These are phyloP conservation scores for Cladorhizidae sp. DNA, from an alignment of 37 sponge, comb jelly and placozoan genomes.

Conservation along the genomic window DNA sequence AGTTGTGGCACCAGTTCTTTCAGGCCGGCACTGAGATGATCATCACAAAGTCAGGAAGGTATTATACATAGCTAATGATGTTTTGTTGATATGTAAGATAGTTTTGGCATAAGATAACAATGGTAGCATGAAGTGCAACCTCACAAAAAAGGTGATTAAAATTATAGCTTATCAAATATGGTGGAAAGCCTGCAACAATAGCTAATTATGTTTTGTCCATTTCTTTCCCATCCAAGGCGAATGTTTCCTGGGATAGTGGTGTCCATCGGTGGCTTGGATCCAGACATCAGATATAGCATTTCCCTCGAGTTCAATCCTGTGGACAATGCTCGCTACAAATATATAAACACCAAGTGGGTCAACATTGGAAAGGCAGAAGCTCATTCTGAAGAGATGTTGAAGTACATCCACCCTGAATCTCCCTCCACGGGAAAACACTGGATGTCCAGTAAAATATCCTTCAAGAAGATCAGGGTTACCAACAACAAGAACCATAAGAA, in stretches of 20 bases:
- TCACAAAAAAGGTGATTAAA: background rate
- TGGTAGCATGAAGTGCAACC: background rate
- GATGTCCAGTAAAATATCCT: slow-evolving; percentile 64
- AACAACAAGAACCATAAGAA: slow-evolving; percentile 66
- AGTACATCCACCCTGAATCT: slow-evolving; percentile 67
- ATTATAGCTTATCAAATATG: background rate
- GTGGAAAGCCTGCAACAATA: background rate
- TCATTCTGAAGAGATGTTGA: slow-evolving; percentile 43
- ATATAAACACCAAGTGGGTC: slow-evolving; percentile 84
- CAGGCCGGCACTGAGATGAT: slow-evolving; percentile 88
- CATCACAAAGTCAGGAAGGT: slow-evolving; percentile 91
- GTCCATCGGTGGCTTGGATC: slow-evolving; percentile 65
- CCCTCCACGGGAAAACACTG: slow-evolving; percentile 78
- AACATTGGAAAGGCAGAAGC: slow-evolving; percentile 72
- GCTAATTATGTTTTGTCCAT: background rate
- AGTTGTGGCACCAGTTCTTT: slow-evolving; percentile 83
- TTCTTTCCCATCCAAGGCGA: slow-evolving; percentile 45
- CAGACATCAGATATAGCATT: slow-evolving; percentile 67
- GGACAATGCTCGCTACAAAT: slow-evolving; percentile 86
- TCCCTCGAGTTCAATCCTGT: slow-evolving; percentile 66
- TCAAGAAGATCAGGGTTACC: slow-evolving; percentile 85
- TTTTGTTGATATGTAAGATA: too few species aligned
- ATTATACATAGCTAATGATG: too few species aligned
- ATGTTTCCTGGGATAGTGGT: slow-evolving; percentile 86
- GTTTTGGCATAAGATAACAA: background rate